Evolutionary conservation across 92 coral and sea anemone genomes (phyloP).

Genomic region (Ricordea florida): DNA sequence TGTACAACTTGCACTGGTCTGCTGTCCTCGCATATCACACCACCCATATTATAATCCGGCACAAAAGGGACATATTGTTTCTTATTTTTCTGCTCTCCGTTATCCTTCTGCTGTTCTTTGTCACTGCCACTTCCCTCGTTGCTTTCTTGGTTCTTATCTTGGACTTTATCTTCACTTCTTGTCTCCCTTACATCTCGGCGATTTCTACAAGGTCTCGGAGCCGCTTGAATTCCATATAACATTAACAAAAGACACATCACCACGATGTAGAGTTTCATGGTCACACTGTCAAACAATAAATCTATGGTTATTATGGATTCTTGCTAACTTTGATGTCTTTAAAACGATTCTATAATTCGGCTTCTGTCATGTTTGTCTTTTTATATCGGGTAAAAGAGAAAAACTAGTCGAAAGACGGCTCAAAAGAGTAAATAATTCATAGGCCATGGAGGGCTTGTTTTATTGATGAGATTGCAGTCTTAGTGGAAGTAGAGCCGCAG

Average conservation of each 20-base stretch:
- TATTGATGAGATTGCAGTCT: conserved; percentile 26
- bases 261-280: not conserved
- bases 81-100: no score
- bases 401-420: not conserved
- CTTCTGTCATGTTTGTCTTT: not conserved
- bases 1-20: conserved; percentile 71
- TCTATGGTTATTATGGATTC: not conserved
- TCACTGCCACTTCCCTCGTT: not conserved
- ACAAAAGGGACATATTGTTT: conserved; percentile 48
- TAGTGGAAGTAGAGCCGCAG: not conserved
- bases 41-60: conserved; percentile 26
- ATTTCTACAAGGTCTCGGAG: conserved; percentile 31
- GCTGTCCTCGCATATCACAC: conserved; percentile 42
- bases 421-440: conserved; percentile 16
- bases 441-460: conserved; percentile 4
- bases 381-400: not conserved
- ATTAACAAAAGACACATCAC: conserved; percentile 17
- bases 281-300: not conserved
- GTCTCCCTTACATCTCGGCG: conserved; percentile 34
- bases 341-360: not conserved
- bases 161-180: conserved; percentile 13
- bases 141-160: not conserved
- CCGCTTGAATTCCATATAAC: conserved; percentile 8
- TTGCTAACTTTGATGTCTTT: not conserved
- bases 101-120: conserved; percentile 20